Percentiles rank a stretch among this genome's conserved stretches.
Conservation (phyloP, 35 echinoderm and acorn worm species). For the Lytechinus variegatus region DNA sequence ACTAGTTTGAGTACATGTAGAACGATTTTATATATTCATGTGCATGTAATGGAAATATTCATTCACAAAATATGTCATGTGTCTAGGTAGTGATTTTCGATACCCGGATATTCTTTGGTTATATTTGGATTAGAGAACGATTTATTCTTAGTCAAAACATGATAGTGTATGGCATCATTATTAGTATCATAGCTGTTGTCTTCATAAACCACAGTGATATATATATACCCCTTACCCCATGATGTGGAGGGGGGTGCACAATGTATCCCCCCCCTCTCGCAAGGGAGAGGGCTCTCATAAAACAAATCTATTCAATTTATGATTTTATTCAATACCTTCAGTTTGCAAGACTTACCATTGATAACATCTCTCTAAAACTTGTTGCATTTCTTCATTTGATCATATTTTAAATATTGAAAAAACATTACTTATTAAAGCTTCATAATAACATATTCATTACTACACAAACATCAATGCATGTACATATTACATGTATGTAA, state of each 20-base stretch:
- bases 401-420: too few relatives aligned
- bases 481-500: conserved; percentile 14
- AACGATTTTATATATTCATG: not conserved
- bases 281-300: too few relatives aligned
- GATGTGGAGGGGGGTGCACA: too few relatives aligned
- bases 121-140: not conserved
- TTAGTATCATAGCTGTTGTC: not conserved
- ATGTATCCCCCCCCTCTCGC: too few relatives aligned
- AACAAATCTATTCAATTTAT: too few relatives aligned
- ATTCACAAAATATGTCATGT: not conserved
- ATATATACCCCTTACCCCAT: too few relatives aligned
- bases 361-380: too few relatives aligned
- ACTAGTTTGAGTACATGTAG: not conserved
- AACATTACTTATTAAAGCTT: not conserved
- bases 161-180: not conserved
- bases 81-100: not conserved
- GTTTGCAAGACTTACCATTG: too few relatives aligned
- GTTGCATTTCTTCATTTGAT: too few relatives aligned
- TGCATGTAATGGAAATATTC: not conserved
- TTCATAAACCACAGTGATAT: not conserved
- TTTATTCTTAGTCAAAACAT: not conserved
- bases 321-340: too few relatives aligned
- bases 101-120: not conserved
- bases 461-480: not conserved
- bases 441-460: not conserved